Base-by-base conservation (phyloP, 92 coral and sea anemone species). In the Ricordea florida region DNA sequence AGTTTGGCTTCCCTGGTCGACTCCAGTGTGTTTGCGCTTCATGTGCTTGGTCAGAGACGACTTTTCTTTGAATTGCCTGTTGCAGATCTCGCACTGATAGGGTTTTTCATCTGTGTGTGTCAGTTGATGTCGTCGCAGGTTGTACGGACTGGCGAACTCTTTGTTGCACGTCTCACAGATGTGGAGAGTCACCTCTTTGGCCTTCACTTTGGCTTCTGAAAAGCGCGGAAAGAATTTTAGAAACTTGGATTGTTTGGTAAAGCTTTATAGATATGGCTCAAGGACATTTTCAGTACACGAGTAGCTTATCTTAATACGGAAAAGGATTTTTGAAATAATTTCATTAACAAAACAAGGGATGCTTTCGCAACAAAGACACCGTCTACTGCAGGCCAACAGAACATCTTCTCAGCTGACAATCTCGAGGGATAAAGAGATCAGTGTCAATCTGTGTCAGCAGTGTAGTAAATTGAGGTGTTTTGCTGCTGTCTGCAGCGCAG, bases 21-120 rank as follows among this genome's bases (percentile, higher is more conserved):
- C 97, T 0, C 92, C 92, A 10, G 97, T 83, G 80, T 96, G 99
- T 63, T 92, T 93, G n/a, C 99, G 96, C 51, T 96, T 96, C 73
- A 96, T 75, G 82, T 96, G 99, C 70, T 96, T 96, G 28, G 99
- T 93, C 51, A 96, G 87, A 6, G 99, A 96, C 36, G 99, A 96
- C 45, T 96, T 96, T 79, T 96, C 99, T 41, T 96, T 96, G 85
- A 96, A 96, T 57, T 84, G 87, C 45, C 97, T 78, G 66, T 89
- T 82, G 73, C 99, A 96, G 47, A 86, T 90, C 11, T 96, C 97
- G 50, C 99, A 96, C 84, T 82, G 86, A 66, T 71, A 96, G 3
- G 99, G 99, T 20, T 93, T 89, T 72, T 96, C 99, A 56, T 96
- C 99, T 61, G 97, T 96, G 81, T 96, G 99, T 6, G 99, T 96